Percentiles rank a stretch among this genome's conserved stretches.
Conservation (phyloP, 2,888 invertebrate genomes). For the Sphaerophoria taeniata region DNA sequence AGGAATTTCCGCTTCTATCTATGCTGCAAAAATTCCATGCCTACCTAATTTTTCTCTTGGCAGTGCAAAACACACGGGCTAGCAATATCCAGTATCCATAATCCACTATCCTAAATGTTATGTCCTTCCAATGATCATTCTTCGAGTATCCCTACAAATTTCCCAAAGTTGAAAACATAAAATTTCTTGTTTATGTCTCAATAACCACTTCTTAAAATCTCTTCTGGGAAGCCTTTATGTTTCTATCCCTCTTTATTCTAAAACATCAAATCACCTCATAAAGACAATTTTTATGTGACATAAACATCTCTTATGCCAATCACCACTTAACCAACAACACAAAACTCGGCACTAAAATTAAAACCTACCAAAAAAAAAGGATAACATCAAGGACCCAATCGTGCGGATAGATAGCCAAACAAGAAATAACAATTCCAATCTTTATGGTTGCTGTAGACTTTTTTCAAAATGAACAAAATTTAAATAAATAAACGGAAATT, state of each 20-base stretch:
- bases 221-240: background rate
- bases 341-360: conserved; percentile 19
- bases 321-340: conserved; percentile 51
- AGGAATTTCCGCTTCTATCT: no score
- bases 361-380: conserved; percentile 62
- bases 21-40: no score
- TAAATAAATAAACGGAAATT: conserved; percentile 73
- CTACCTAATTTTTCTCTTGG: no score
- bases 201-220: conserved; percentile 8
- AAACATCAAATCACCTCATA: conserved; percentile 21
- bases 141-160: background rate
- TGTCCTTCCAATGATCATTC: no score
- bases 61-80: no score
- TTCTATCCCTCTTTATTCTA: background rate
- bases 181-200: background rate
- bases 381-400: conserved; percentile 68
- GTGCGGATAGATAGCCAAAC: conserved; percentile 68
- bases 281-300: conserved; percentile 56
- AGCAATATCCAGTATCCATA: no score
- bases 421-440: conserved; percentile 51
- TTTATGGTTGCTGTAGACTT: conserved; percentile 17
- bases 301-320: conserved; percentile 63
- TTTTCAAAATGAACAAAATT: conserved; percentile 41
- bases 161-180: background rate
- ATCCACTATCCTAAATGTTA: no score